A percentile compares a stretch with the other conserved stretches of the same genome.
Conservation (phyloP, 1,140 invertebrate genomes). For the Temnothorax nylanderi region DNA sequence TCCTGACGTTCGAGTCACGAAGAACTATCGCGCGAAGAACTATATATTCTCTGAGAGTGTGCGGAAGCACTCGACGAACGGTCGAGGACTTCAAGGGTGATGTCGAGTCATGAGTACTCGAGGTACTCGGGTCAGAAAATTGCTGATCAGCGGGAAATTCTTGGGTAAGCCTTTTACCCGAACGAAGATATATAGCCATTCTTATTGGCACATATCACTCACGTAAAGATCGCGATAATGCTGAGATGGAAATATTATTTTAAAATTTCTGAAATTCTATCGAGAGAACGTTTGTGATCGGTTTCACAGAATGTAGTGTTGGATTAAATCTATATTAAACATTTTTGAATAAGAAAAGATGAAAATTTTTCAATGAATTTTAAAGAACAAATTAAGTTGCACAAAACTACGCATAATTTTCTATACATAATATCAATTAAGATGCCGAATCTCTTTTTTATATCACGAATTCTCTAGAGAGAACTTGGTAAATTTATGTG, state of each 20-base stretch:
- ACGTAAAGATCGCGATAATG: not conserved
- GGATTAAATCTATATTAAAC: not conserved
- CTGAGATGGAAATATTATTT: not conserved
- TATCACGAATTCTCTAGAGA: not conserved
- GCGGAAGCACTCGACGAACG: slow-evolving; percentile 69
- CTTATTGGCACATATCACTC: slow-evolving; percentile 40
- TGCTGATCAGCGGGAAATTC: slow-evolving; percentile 70
- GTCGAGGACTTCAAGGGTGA: slow-evolving; percentile 67
- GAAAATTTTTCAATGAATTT: not conserved
- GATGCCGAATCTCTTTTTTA: not conserved
- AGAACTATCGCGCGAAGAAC: slow-evolving; percentile 56
- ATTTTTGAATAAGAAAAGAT: slow-evolving; percentile 1
- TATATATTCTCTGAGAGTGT: slow-evolving; percentile 62
- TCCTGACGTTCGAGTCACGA: slow-evolving; percentile 67
- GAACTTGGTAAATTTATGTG: slow-evolving; percentile 19
- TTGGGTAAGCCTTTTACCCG: slow-evolving; percentile 63
- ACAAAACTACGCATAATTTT: not conserved
- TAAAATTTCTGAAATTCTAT: not conserved
- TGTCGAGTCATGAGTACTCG: slow-evolving; percentile 69
- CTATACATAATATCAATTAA: slow-evolving; percentile 35
- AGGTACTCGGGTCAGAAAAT: slow-evolving; percentile 72
- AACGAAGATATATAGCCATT: slow-evolving; percentile 64
- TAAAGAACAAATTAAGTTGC: not conserved
- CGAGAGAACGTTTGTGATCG: not conserved
- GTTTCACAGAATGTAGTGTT: not conserved